Evolutionary conservation across 2,797 vertebrate species (phyloP).

Genomic region (Neosalanx taihuensis): DNA sequence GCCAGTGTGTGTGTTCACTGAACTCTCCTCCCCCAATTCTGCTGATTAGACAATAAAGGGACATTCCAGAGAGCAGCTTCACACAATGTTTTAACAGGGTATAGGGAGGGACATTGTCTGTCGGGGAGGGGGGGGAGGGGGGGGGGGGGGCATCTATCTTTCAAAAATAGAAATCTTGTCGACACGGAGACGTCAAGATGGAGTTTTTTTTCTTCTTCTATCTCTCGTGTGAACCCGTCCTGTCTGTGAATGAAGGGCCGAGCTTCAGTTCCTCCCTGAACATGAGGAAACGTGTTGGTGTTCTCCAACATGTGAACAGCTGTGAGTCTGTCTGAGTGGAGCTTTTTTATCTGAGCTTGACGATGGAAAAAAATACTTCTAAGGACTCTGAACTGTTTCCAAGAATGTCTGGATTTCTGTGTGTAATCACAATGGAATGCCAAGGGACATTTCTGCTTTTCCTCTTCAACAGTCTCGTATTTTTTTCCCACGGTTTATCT

Average conservation of each 20-base stretch:
- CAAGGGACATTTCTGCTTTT: constrained; percentile 77
- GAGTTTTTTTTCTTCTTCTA: too few species aligned
- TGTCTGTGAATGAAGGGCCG: neutral
- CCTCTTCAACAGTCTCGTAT: constrained; percentile 67
- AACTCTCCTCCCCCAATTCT: constrained; percentile 60
- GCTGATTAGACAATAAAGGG: constrained; percentile 69
- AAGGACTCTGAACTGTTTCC: constrained; percentile 57
- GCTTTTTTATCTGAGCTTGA: neutral
- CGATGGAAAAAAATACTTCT: constrained; percentile 5
- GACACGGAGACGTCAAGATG: too few species aligned
- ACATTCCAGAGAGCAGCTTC: constrained; percentile 68
- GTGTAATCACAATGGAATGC: constrained; percentile 84
- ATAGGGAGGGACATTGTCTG: constrained; percentile 50
- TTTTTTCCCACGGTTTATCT: constrained; percentile 75
- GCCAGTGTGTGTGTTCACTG: constrained; percentile 46
- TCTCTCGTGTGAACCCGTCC: neutral
- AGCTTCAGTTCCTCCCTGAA: neutral
- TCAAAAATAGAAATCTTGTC: neutral
- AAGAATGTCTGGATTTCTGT: constrained; percentile 79
- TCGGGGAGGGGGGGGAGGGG: constrained; percentile 37
- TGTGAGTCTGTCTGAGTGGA: neutral
- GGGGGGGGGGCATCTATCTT: neutral
- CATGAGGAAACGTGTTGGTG: neutral
- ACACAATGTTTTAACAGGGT: constrained; percentile 65
- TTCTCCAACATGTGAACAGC: neutral